Conservation (phyloP, 2,113 vertebrate genomes). For the Dipodomys ordii region DNA sequence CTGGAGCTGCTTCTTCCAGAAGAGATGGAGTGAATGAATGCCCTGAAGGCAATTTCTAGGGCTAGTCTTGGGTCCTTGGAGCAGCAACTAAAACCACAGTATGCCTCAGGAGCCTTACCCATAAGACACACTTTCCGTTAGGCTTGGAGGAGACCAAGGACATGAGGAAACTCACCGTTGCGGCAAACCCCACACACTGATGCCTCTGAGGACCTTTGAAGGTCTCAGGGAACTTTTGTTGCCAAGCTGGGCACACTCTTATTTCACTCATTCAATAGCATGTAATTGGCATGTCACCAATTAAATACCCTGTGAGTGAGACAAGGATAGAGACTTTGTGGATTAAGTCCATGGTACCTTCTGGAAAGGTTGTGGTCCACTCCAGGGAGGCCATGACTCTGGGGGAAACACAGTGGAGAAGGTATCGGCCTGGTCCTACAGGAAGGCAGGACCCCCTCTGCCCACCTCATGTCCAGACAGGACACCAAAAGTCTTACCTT, state of each 20-base stretch:
- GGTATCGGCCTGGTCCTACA: background rate
- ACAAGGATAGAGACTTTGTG: background rate
- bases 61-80: background rate
- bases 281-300: background rate
- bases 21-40: background rate
- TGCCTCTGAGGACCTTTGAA: background rate
- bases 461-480: background rate
- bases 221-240: background rate
- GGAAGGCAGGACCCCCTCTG: too few species aligned
- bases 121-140: fast-evolving
- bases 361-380: fast-evolving
- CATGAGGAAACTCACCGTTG: fast-evolving
- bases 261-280: background rate
- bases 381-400: background rate
- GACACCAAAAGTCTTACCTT: constrained; percentile 71
- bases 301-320: background rate
- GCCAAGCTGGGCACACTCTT: background rate
- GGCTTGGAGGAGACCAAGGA: background rate
- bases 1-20: background rate
- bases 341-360: background rate
- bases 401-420: fast-evolving
- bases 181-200: background rate
- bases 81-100: fast-evolving
- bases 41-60: background rate
- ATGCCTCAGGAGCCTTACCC: background rate